Percentiles rank a stretch among this genome's conserved stretches.
These are phyloP conservation scores for Papilio helenus DNA, from an alignment of 1,140 invertebrate species.

Conservation along the genomic window DNA sequence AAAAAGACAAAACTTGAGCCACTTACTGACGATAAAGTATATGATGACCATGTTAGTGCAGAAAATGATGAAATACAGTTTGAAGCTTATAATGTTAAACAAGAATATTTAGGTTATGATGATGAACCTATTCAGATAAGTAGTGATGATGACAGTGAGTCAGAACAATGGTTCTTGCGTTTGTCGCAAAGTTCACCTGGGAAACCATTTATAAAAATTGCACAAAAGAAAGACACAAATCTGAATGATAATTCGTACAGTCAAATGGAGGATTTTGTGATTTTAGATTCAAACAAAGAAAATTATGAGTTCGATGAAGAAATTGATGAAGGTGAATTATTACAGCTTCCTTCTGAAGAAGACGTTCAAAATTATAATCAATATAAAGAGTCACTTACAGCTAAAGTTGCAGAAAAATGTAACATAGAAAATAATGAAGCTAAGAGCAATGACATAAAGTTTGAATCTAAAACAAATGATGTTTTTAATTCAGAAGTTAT, in stretches of 20 bases:
- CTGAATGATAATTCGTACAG: constrained; percentile 68
- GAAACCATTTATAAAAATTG: constrained; percentile 58
- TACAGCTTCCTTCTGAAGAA: constrained; percentile 43
- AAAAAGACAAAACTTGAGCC: constrained; percentile 62
- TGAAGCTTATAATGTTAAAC: constrained; percentile 75
- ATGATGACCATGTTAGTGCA: constrained; percentile 49
- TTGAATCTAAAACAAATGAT: not conserved
- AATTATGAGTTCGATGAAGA: constrained; percentile 52
- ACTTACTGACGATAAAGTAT: constrained; percentile 46
- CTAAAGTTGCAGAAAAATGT: not conserved
- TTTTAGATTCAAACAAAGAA: constrained; percentile 46
- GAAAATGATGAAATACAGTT: constrained; percentile 66
- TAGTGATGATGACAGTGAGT: constrained; percentile 74
- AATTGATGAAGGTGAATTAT: constrained; percentile 61
- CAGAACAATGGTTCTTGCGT: constrained; percentile 65
- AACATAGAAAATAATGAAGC: not conserved
- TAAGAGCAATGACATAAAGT: not conserved
- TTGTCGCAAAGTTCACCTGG: constrained; percentile 72
- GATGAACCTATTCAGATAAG: constrained; percentile 68
- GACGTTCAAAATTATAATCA: not conserved
- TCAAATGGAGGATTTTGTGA: constrained; percentile 66
- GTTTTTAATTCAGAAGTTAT: not conserved
- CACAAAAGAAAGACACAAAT: constrained; percentile 44
- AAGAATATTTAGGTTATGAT: constrained; percentile 68
- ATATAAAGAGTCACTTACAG: constrained; percentile 2